Base-by-base conservation (phyloP, 2,888 invertebrate species). In the Cheilosia pagana region DNA sequence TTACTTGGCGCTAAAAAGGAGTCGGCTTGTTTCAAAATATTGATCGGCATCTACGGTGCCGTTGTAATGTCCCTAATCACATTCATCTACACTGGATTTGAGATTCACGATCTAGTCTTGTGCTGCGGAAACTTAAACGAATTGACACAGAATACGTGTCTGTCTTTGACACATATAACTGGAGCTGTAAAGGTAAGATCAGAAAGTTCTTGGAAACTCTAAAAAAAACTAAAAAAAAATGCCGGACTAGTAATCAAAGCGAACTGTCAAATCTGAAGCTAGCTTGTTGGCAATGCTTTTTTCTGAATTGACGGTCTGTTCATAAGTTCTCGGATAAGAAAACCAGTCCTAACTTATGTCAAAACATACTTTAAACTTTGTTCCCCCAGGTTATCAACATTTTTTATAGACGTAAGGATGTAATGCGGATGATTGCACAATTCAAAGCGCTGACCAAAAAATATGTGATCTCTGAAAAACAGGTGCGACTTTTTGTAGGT, bases 1-100 rank as follows among this genome's bases (percentile, higher is more conserved):
- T 59, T 90, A 3, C 5, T 87, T 4, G 89, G 88, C 0, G 67
- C 89, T 0, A 88, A 86, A 59, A 23, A 50, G 2, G 88, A 89
- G 65, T 87, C 89, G 0, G 19, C 6, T 1, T 0, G 12, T 0
- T 71, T 87, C 12, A 86, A 52, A 16, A 31, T 81, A 1, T 19
- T 65, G 14, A 62, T 87, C 2, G 5, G 67, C 5, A 10, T 77
- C 0, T 67, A 87, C 48, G 88, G 89, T 0, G 57, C 67, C 1
- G 1, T 83, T 6, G 21, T 68, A 0, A 75, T 62, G 4, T 10
- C 50, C 0, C 1, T 78, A 3, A n/a, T 79, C 4, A 81, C 86
- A n/a, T 77, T 87, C 16, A 1, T 78, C 21, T 88, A 88, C 52
- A 83, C 86, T 1, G 85, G 72, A n/a, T 87, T 86, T 39, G 88